Evolutionary conservation across 2,113 vertebrate species (phyloP), one percentile per base, ranked within the genome.

Genomic region (Cairina moschata): DNA sequence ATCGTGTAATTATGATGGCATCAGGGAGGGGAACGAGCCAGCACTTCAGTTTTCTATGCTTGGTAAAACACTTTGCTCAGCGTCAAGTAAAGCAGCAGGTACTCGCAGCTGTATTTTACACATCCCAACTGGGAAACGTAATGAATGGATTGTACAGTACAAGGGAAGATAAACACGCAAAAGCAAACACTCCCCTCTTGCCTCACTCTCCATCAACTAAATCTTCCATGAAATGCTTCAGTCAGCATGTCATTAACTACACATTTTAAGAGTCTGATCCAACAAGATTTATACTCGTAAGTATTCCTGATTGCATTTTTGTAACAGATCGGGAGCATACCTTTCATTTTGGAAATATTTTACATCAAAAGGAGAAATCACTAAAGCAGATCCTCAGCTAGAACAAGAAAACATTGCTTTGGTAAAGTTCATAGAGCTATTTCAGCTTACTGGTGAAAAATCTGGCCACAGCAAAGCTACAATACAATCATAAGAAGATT

Each of bases 171-270:
- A 95, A 95, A 95, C 79, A 96, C 65, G 34, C 69, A 8, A 71
- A 83, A 62, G 73, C 84, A 92, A 96, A 95, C 84, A 87, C n/a
- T 86, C 29, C 36, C 38, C 68, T 78, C 73, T 88, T n/a, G 6
- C 67, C n/a, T 58, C 34, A 31, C 42, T 56, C 69, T 67, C 86
- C 83, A 73, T 77, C 60, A 88, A 56, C 69, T 4, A 36, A 75
- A 89, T 56, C 25, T 59, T 78, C 77, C 74, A 63, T 42, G 36
- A 89, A 95, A 81, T 44, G 56, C 84, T 82, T 82, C 84, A 59
- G 69, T 91, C 84, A 96, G 90, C 90, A 63, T 20, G 65, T 55
- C 87, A 28, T 77, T 10, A 95, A 95, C 75, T 36, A 84, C 67
- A 52, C 44, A 29, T 32, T 73, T 87, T 34, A n/a, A 66, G 23